Evolutionary conservation across 2,113 vertebrate species (phyloP).

Genomic region (Cricetomys ansorgei): DNA sequence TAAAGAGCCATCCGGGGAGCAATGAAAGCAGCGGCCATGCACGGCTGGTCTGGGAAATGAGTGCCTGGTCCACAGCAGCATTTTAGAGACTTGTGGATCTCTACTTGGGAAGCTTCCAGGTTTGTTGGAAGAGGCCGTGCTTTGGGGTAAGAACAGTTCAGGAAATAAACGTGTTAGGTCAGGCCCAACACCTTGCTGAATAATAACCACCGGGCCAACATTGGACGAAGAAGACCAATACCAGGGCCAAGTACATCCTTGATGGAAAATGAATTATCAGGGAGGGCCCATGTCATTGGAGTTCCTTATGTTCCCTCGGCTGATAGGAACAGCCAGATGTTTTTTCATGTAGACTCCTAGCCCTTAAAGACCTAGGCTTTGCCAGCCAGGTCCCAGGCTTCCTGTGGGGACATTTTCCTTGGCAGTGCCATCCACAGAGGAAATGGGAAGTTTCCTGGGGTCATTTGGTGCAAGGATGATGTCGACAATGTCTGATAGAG

Average conservation of each 20-base stretch:
- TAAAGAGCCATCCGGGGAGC: background rate
- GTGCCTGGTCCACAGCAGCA: conserved; percentile 49
- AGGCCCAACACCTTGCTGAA: conserved; percentile 76
- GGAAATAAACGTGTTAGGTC: conserved; percentile 82
- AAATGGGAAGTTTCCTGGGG: background rate
- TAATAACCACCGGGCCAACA: conserved; percentile 66
- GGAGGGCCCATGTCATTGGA: background rate
- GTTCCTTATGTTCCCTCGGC: background rate
- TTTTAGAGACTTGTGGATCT: conserved; percentile 82
- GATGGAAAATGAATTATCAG: background rate
- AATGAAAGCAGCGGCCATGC: background rate
- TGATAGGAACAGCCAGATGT: background rate
- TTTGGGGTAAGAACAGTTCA: conserved; percentile 82
- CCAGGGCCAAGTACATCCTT: conserved; percentile 8
- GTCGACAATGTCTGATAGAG: background rate
- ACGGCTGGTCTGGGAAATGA: conserved; percentile 73
- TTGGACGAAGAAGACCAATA: conserved; percentile 46
- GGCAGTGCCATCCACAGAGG: background rate
- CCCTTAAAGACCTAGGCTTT: background rate
- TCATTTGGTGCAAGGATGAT: background rate
- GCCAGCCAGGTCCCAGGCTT: background rate
- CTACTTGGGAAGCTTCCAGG: conserved; percentile 75
- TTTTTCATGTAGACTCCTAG: background rate
- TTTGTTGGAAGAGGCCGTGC: conserved; percentile 77
- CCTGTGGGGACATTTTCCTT: background rate